Evolutionary conservation across 92 coral and sea anemone species (phyloP).

Genomic region (Diadumene lineata): DNA sequence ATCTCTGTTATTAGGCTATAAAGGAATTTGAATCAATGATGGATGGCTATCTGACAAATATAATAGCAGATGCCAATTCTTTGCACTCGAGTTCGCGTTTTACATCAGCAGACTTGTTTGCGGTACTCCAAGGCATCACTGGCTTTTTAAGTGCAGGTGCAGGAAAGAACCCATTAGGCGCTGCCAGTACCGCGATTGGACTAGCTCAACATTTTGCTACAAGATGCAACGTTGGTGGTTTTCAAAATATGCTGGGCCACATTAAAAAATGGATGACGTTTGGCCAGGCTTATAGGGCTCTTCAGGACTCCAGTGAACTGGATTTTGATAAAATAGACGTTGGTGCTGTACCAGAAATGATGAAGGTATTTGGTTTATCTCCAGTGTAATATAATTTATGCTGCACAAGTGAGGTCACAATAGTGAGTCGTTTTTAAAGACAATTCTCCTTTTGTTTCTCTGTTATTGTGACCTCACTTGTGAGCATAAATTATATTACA

Average conservation of each 20-base stretch:
- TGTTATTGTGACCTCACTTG: no score
- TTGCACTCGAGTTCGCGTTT: background rate
- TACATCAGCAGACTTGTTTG: background rate
- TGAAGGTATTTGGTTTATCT: no score
- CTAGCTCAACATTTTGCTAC: slow-evolving; percentile 30
- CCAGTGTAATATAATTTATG: no score
- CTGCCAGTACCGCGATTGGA: background rate
- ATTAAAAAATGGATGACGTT: slow-evolving; percentile 28
- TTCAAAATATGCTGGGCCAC: slow-evolving; percentile 15
- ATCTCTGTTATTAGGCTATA: background rate
- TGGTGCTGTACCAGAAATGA: slow-evolving; percentile 42
- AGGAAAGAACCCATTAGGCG: slow-evolving; percentile 3
- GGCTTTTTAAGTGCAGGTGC: background rate
- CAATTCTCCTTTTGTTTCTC: no score
- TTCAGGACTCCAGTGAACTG: slow-evolving; percentile 34
- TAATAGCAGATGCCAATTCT: background rate
- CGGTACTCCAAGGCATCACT: background rate
- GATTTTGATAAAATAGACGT: slow-evolving; percentile 39
- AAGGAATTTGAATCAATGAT: background rate
- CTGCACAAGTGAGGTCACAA: no score
- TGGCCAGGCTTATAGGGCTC: slow-evolving; percentile 30
- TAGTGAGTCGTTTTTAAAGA: no score
- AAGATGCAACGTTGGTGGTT: slow-evolving; percentile 25
- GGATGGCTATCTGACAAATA: background rate
- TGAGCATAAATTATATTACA: no score